Conservation (phyloP, 2,888 invertebrate genomes). For the Didymodactylos carnosus region DNA sequence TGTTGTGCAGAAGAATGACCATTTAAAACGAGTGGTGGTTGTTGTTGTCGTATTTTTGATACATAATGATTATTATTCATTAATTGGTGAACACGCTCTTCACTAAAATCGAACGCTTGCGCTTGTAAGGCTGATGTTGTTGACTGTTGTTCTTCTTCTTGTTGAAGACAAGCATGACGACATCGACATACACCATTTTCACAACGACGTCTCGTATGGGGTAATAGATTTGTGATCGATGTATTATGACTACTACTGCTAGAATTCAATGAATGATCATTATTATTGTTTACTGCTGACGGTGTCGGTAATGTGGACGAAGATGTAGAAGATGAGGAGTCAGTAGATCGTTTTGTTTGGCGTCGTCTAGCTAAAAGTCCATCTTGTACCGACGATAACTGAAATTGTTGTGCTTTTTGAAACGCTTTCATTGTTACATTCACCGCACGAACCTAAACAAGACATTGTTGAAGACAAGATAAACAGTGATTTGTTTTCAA, state of each 20-base stretch:
- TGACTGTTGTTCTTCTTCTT: no score
- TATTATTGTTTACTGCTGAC: no score
- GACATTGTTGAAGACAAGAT: background rate
- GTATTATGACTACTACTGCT: no score
- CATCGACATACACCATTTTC: background rate
- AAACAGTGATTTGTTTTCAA: background rate
- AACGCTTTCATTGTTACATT: background rate
- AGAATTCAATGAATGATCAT: no score
- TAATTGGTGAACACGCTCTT: background rate
- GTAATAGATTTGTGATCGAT: background rate
- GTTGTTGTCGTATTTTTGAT: background rate
- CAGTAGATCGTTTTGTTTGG: background rate
- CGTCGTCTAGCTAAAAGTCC: background rate
- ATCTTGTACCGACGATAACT: background rate
- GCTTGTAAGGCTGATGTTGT: no score
- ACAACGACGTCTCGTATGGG: background rate
- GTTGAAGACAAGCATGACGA: no score
- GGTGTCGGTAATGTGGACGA: background rate
- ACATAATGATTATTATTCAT: background rate
- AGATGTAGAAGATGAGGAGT: background rate
- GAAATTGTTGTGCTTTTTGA: background rate
- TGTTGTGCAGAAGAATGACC: no score
- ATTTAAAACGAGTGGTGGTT: background rate
- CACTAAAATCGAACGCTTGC: background rate
- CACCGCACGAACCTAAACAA: background rate